These are phyloP conservation scores for Forbesichthys agassizii DNA, from an alignment of 2,113 vertebrate genomes.

Conservation along the genomic window DNA sequence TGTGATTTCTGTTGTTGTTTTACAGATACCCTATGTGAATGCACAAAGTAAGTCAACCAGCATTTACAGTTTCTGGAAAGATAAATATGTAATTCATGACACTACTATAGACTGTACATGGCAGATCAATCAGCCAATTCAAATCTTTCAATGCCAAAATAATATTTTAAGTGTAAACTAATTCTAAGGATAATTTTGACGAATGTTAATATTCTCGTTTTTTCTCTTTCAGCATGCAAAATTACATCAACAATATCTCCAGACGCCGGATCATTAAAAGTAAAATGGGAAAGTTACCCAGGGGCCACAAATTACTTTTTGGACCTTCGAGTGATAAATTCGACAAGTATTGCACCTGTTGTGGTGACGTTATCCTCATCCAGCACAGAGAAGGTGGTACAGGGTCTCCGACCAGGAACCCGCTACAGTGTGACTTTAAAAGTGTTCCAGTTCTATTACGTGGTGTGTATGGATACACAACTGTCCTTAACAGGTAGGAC, in stretches of 20 bases:
- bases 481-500: conserved; percentile 60
- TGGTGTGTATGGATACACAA: conserved; percentile 40
- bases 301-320: conserved; percentile 66
- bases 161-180: not conserved
- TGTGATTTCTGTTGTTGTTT: conserved; percentile 26
- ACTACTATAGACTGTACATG: too few relatives aligned
- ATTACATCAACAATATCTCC: conserved; percentile 54
- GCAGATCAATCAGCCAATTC: too few relatives aligned
- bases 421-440: conserved; percentile 72
- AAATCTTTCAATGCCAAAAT: too few relatives aligned
- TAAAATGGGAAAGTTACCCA: conserved; percentile 59
- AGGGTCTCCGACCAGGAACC: conserved; percentile 64
- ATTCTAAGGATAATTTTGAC: not conserved
- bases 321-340: conserved; percentile 70
- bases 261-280: conserved; percentile 57
- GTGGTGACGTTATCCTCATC: conserved; percentile 24
- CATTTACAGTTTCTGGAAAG: not conserved
- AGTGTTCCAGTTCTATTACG: conserved; percentile 56
- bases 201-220: not conserved
- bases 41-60: conserved; percentile 66
- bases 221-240: conserved; percentile 53
- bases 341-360: conserved; percentile 48
- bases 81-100: too few relatives aligned
- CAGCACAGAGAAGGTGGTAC: conserved; percentile 29
- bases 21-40: conserved; percentile 62